Percentiles rank a stretch among this genome's conserved stretches.
phyloP scores from a whole-genome alignment of 2,113 vertebrate genomes.

The Cryptoleucopteryx plumbea region DNA sequence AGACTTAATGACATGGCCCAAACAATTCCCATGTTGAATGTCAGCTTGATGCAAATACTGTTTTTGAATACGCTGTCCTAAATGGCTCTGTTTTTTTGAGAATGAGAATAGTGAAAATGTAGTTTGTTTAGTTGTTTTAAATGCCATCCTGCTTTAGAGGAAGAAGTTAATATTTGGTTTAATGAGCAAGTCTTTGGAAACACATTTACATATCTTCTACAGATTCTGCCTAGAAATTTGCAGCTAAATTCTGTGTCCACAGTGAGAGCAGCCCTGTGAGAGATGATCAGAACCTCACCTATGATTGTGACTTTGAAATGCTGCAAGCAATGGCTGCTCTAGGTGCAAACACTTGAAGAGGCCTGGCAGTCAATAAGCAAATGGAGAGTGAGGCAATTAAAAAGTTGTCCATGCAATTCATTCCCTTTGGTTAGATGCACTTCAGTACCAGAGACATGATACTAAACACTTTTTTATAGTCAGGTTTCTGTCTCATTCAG shows the following conservation, averaged over 20 bases:
- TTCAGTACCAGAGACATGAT: background rate
- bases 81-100: background rate
- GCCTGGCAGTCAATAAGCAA: background rate
- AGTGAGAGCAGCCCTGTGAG: background rate
- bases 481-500: background rate
- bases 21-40: background rate
- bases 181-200: background rate
- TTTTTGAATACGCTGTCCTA: background rate
- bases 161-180: background rate
- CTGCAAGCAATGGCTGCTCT: background rate
- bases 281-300: background rate
- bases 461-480: background rate
- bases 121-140: background rate
- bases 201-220: background rate
- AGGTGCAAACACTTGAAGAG: background rate
- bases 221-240: background rate
- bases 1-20: background rate
- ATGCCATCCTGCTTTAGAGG: background rate
- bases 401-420: background rate
- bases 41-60: background rate
- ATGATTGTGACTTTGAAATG: background rate
- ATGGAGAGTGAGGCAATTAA: background rate
- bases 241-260: background rate
- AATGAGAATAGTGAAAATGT: background rate
- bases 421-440: background rate